Evolutionary conservation across 2,888 invertebrate species (phyloP).

Genomic region (Coelinius sp.): DNA sequence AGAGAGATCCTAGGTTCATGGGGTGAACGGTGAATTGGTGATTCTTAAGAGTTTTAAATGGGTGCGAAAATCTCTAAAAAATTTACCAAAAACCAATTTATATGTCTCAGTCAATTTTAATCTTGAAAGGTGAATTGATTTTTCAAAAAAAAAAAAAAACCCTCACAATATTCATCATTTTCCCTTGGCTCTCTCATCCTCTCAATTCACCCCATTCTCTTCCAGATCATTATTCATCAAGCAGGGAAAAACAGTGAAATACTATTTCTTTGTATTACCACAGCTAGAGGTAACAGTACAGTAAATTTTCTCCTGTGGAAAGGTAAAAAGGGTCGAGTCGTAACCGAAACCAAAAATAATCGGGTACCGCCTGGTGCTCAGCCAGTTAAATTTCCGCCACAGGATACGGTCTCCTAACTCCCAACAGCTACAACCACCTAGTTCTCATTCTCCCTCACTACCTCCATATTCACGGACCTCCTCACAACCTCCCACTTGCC

Average conservation of each 20-base stretch:
- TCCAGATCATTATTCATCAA: conserved; percentile 8
- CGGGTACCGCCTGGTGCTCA: conserved; percentile 64
- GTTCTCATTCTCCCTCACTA: conserved; percentile 33
- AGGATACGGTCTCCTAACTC: conserved; percentile 35
- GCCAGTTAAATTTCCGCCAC: conserved; percentile 61
- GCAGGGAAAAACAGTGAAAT: background rate
- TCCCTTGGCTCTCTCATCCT: background rate
- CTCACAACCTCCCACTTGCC: conserved; percentile 26
- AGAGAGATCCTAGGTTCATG: background rate
- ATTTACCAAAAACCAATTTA: no score
- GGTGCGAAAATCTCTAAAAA: no score
- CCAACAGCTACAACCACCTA: conserved; percentile 26
- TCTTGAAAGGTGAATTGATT: no score
- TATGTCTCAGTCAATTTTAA: no score
- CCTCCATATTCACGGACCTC: conserved; percentile 34
- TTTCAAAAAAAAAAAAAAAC: no score
- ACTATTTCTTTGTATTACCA: conserved; percentile 19
- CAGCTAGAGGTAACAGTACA: background rate
- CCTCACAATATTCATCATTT: no score
- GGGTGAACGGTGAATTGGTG: no score
- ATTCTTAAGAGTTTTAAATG: no score
- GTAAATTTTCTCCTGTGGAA: conserved; percentile 39
- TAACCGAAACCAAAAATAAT: conserved; percentile 68
- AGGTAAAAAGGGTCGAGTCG: conserved; percentile 58
- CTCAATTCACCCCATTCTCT: no score